phyloP scores from a whole-genome alignment of 2,797 vertebrate species.

The Babyrousa celebensis region DNA sequence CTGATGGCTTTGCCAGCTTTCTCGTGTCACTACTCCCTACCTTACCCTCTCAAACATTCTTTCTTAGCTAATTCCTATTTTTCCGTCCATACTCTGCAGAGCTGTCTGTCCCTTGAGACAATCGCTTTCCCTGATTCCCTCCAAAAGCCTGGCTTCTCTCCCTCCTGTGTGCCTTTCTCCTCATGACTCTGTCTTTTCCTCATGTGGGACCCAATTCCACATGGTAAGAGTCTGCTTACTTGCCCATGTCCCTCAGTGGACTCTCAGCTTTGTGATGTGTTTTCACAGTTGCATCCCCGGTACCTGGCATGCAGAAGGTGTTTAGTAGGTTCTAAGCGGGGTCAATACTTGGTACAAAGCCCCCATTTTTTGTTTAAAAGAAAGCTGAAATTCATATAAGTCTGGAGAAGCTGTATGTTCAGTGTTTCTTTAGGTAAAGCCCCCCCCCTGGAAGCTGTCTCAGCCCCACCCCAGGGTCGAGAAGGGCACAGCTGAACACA shows the following conservation, averaged over 20 bases:
- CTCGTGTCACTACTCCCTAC: background rate
- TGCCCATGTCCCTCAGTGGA: background rate
- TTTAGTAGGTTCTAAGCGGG: background rate
- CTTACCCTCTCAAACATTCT: background rate
- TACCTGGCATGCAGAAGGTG: background rate
- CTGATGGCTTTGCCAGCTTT: background rate
- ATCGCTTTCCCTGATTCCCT: slow-evolving; percentile 37
- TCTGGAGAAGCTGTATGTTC: background rate
- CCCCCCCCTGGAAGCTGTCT: background rate
- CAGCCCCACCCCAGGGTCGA: background rate
- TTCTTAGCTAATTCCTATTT: slow-evolving; percentile 21
- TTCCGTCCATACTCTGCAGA: background rate
- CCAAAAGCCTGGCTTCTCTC: background rate
- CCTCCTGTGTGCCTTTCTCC: background rate
- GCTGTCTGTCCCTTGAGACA: background rate
- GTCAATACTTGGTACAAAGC: slow-evolving; percentile 1
- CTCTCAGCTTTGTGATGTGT: background rate
- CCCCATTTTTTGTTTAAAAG: background rate
- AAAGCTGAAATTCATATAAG: background rate
- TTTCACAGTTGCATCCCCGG: background rate
- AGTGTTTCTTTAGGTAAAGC: background rate
- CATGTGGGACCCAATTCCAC: background rate
- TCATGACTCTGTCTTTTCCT: background rate
- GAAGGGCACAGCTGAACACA: background rate
- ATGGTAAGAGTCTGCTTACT: background rate